Conservation (phyloP, 2,113 vertebrate genomes). For the Glaucidium brasilianum region DNA sequence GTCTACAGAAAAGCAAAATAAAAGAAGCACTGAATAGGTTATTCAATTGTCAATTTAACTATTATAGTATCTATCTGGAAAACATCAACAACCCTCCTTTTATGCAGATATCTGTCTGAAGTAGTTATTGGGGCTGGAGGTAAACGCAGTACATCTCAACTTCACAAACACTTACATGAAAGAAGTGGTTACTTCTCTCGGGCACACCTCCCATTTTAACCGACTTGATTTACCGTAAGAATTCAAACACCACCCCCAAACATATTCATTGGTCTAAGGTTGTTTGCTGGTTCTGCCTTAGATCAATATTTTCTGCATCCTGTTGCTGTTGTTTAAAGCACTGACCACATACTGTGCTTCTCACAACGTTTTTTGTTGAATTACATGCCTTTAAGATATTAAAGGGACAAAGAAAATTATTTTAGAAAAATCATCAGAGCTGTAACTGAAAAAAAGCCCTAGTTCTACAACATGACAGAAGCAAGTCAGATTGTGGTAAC, state of each 20-base stretch:
- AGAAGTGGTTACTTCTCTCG: background rate
- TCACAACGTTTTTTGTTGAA: fast-evolving
- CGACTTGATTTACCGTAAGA: background rate
- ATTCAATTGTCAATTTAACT: background rate
- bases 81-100: background rate
- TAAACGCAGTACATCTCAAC: background rate
- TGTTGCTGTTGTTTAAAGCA: background rate
- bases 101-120: background rate
- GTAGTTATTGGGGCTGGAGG: background rate
- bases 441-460: background rate
- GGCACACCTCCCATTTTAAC: background rate
- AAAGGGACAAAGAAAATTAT: background rate
- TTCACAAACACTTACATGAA: background rate
- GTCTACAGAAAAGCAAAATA: conserved; percentile 85
- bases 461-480: background rate
- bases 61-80: background rate
- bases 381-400: background rate
- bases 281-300: background rate
- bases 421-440: background rate
- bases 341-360: fast-evolving
- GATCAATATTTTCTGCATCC: background rate
- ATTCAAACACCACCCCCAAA: background rate
- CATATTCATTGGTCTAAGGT: background rate
- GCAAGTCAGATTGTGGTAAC: background rate
- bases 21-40: conserved; percentile 30